These are phyloP conservation scores for Rhopalosiphum padi DNA, from an alignment of 1,140 invertebrate species.

Conservation along the genomic window DNA sequence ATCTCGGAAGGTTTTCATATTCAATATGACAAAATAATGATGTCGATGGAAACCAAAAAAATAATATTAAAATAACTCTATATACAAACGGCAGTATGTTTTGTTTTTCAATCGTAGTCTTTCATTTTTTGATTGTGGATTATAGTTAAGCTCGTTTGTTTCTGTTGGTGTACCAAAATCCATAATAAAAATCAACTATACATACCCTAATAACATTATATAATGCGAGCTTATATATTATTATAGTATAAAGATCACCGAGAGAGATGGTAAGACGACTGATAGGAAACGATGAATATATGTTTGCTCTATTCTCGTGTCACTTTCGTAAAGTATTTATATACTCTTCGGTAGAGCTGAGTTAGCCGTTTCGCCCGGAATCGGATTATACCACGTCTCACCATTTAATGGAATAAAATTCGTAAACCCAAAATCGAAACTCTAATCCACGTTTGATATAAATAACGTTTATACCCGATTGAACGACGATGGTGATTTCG, in stretches of 20 bases:
- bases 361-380: background rate
- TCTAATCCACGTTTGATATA: background rate
- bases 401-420: background rate
- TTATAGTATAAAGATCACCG: background rate
- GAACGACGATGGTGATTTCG: background rate
- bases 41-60: background rate
- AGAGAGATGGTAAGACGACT: background rate
- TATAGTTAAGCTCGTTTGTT: slow-evolving; percentile 1
- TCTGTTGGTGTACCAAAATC: background rate
- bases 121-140: background rate
- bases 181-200: background rate
- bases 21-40: slow-evolving; percentile 16
- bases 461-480: background rate
- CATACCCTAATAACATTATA: background rate
- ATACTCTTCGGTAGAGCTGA: background rate
- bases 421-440: background rate
- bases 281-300: background rate
- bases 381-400: background rate
- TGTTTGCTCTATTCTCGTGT: background rate
- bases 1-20: background rate
- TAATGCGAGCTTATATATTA: slow-evolving; percentile 3
- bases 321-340: background rate
- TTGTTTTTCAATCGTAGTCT: background rate
- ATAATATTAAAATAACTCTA: background rate
- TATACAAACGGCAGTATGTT: background rate